phyloP scores from a whole-genome alignment of 2,113 vertebrate genomes.

The Chinchilla lanigera region DNA sequence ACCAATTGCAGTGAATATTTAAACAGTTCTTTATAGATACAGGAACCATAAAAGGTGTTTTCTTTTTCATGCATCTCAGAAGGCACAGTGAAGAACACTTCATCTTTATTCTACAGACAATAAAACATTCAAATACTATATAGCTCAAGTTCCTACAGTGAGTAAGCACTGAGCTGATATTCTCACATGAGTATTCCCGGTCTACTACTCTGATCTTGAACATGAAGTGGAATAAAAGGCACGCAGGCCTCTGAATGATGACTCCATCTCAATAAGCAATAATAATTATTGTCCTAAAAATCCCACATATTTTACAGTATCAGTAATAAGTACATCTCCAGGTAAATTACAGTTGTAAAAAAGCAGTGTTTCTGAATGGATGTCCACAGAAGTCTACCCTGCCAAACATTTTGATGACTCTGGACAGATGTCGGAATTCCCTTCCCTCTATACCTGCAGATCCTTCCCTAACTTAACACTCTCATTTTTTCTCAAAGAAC shows the following conservation, averaged over 20 bases:
- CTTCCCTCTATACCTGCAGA: background rate
- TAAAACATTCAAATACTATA: background rate
- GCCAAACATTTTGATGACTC: background rate
- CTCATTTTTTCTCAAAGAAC: background rate
- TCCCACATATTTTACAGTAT: background rate
- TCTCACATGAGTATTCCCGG: background rate
- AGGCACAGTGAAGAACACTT: background rate
- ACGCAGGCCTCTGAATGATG: background rate
- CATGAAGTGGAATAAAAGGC: background rate
- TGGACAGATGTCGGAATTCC: background rate
- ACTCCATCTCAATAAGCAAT: background rate
- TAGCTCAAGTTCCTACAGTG: background rate
- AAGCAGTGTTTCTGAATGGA: background rate
- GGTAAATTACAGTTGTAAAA: background rate
- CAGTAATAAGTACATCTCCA: background rate
- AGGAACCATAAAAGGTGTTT: background rate
- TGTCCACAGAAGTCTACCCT: background rate
- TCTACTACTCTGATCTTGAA: background rate
- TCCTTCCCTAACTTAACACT: background rate
- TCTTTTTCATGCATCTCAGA: background rate
- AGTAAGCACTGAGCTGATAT: background rate
- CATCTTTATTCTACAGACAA: background rate
- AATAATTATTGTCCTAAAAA: background rate
- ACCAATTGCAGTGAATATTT: background rate
- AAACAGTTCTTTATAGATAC: background rate